Evolutionary conservation across 2,113 vertebrate genomes (phyloP).

Genomic region (Nymphicus hollandicus): DNA sequence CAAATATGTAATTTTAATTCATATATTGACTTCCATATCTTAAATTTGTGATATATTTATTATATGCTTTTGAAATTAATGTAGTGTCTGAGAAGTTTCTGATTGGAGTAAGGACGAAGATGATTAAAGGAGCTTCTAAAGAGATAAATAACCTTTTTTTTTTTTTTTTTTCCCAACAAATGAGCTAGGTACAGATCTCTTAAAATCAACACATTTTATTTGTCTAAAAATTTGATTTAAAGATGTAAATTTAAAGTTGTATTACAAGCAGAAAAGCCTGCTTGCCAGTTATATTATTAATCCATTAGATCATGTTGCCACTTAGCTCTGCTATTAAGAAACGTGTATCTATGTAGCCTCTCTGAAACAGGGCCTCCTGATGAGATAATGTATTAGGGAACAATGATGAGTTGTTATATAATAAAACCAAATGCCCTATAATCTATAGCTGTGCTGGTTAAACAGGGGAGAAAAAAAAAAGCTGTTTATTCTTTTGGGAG

Average conservation of each 20-base stretch:
- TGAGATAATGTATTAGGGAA: conserved; percentile 43
- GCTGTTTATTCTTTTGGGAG: not conserved
- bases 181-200: not conserved
- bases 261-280: not conserved
- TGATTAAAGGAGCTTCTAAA: not conserved
- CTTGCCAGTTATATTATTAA: conserved; percentile 41
- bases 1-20: not conserved
- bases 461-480: not conserved
- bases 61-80: not conserved
- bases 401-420: not conserved
- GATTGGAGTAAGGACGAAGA: not conserved
- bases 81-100: not conserved
- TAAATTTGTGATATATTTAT: not conserved
- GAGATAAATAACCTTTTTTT: accelerated
- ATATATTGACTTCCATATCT: not conserved
- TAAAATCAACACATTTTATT: not conserved
- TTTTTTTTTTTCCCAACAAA: not conserved
- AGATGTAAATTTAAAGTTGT: not conserved
- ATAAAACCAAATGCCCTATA: conserved; percentile 34
- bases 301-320: conserved; percentile 22
- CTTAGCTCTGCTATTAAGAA: conserved; percentile 27
- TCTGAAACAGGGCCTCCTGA: conserved; percentile 35
- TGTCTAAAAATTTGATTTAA: not conserved
- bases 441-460: conserved; percentile 26
- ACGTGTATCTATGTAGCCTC: not conserved